A percentile compares a stretch with the other conserved stretches of the same genome.
Conservation (phyloP, 2,113 vertebrate genomes). For the Nyctibius bracteatus region DNA sequence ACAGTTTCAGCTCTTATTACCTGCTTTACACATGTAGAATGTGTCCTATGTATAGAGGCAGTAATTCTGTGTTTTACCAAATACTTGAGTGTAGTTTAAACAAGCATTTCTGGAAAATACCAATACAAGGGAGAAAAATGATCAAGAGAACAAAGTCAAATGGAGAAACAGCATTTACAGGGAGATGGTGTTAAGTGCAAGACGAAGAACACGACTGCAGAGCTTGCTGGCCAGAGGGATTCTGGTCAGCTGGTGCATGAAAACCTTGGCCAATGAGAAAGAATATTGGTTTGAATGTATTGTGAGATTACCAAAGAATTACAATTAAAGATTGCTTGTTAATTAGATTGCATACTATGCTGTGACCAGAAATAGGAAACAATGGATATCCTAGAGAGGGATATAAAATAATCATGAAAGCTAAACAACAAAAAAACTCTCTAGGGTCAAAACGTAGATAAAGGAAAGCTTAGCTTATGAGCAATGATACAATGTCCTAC, state of each 20-base stretch:
- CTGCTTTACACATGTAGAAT: background rate
- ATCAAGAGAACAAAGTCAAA: background rate
- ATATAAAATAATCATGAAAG: constrained; percentile 10
- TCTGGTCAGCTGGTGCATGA: background rate
- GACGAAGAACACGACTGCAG: background rate
- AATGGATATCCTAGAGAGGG: background rate
- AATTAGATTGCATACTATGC: constrained; percentile 2
- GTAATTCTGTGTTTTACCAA: background rate
- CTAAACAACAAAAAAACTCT: background rate
- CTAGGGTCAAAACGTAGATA: background rate
- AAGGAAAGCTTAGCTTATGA: constrained; percentile 22
- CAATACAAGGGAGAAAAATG: background rate
- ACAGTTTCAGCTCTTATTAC: background rate
- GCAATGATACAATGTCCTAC: background rate
- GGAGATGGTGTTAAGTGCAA: background rate
- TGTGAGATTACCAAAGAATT: background rate
- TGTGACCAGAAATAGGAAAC: constrained; percentile 12
- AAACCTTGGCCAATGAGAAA: background rate
- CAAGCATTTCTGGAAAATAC: background rate
- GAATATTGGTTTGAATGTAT: background rate
- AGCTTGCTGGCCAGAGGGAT: background rate
- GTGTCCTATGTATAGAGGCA: background rate
- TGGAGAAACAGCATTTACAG: background rate
- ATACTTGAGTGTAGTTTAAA: background rate
- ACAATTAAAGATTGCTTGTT: background rate